Percentiles rank a stretch among this genome's conserved stretches.
These are phyloP conservation scores for Amphimallon solstitiale DNA, from an alignment of 2,888 invertebrate species.

Conservation along the genomic window DNA sequence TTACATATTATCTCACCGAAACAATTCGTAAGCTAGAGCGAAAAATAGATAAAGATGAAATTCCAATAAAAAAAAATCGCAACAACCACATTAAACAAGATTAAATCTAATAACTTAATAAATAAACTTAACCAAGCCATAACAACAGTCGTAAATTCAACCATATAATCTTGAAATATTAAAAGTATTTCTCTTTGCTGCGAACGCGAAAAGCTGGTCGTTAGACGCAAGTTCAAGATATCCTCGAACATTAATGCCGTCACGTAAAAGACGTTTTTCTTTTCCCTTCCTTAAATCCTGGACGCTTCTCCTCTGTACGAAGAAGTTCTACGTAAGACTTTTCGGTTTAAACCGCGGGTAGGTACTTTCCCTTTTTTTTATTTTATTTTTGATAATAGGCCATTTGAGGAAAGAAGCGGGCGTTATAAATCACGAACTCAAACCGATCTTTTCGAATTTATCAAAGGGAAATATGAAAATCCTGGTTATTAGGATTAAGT, in stretches of 20 bases:
- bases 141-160: slow-evolving; percentile 8
- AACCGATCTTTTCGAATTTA: slow-evolving; percentile 48
- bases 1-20: no score
- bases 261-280: slow-evolving; percentile 10
- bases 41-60: neutral
- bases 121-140: neutral
- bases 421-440: slow-evolving; percentile 47
- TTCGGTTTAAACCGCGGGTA: neutral
- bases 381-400: slow-evolving; percentile 40
- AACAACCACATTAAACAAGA: slow-evolving; percentile 3
- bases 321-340: no score
- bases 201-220: neutral
- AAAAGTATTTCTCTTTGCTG: slow-evolving; percentile 3
- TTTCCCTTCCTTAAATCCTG: neutral
- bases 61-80: neutral
- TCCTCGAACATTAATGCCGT: neutral
- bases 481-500: slow-evolving; percentile 54
- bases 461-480: slow-evolving; percentile 50
- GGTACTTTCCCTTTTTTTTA: neutral
- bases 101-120: slow-evolving; percentile 3
- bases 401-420: slow-evolving; percentile 39
- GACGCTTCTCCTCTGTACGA: no score
- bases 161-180: slow-evolving; percentile 4
- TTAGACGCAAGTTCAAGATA: neutral
- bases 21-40: no score